These are phyloP conservation scores for Marmota flaviventris DNA, from an alignment of 2,113 vertebrate genomes.

Conservation along the genomic window DNA sequence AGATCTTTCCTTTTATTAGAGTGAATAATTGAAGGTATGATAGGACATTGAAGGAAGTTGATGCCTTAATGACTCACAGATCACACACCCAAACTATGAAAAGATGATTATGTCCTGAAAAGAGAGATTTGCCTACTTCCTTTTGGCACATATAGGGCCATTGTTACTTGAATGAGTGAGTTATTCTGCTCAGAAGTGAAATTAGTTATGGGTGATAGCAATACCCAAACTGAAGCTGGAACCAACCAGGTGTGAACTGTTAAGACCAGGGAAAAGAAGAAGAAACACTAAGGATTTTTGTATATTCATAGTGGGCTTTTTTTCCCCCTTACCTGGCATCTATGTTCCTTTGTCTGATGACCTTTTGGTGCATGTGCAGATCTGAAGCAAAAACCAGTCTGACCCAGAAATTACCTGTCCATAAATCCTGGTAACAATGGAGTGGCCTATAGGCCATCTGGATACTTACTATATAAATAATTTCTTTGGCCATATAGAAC, in stretches of 20 bases:
- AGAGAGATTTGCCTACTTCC: constrained; percentile 70
- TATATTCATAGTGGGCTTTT: background rate
- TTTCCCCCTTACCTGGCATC: background rate
- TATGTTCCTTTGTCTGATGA: constrained; percentile 45
- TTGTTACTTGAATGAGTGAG: constrained; percentile 64
- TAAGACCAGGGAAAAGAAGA: constrained; percentile 70
- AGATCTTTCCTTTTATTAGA: constrained; percentile 44
- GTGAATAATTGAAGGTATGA: constrained; percentile 11
- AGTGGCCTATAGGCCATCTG: background rate
- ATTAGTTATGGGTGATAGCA: constrained; percentile 67
- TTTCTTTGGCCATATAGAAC: background rate
- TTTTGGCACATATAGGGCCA: constrained; percentile 62
- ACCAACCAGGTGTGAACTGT: background rate
- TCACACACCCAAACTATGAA: constrained; percentile 66
- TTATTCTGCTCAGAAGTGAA: constrained; percentile 74
- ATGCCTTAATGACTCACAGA: constrained; percentile 74
- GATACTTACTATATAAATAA: background rate
- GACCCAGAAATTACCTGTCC: background rate
- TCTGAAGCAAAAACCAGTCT: constrained; percentile 12
- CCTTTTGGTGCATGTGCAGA: background rate
- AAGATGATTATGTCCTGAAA: constrained; percentile 69
- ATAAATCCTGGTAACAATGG: constrained; percentile 7
- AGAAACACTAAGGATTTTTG: background rate
- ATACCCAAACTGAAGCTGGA: constrained; percentile 65
- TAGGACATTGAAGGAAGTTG: background rate